Percentiles rank a stretch among this genome's conserved stretches.
Evolutionary conservation across 2,113 vertebrate genomes (phyloP).

Genomic region (Murina feae): DNA sequence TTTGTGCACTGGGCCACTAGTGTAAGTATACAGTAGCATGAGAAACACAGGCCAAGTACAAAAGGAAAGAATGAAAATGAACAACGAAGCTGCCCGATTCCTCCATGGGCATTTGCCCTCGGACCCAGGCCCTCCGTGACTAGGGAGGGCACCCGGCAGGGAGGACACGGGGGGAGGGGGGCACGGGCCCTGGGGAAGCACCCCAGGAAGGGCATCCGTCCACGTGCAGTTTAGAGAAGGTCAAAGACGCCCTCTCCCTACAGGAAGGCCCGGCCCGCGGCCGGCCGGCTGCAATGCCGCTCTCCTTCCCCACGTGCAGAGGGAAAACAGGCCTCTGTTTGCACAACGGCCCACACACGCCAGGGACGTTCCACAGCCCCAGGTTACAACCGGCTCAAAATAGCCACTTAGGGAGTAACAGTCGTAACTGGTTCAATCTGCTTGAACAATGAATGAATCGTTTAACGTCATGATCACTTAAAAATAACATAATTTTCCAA

Average conservation of each 20-base stretch:
- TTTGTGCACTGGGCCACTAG: no score
- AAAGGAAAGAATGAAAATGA: neutral
- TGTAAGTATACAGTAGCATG: neutral
- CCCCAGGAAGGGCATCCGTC: no score
- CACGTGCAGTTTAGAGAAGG: neutral
- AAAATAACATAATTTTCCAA: neutral
- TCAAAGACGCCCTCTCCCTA: neutral
- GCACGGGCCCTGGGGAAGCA: fast-evolving
- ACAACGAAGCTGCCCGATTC: fast-evolving
- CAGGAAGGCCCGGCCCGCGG: no score
- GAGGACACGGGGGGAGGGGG: fast-evolving
- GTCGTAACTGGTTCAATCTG: neutral
- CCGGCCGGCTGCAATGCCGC: no score
- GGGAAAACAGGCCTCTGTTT: neutral
- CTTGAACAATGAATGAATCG: neutral
- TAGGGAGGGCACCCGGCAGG: neutral
- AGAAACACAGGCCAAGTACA: neutral
- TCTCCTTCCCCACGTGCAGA: neutral
- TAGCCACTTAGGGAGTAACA: neutral
- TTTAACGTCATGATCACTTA: neutral
- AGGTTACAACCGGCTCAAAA: neutral
- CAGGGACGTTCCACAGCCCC: neutral
- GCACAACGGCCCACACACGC: neutral
- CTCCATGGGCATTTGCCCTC: no score
- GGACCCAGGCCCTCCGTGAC: no score